phyloP scores from a whole-genome alignment of 1,140 invertebrate genomes.

The Geopemphigus sp. region DNA sequence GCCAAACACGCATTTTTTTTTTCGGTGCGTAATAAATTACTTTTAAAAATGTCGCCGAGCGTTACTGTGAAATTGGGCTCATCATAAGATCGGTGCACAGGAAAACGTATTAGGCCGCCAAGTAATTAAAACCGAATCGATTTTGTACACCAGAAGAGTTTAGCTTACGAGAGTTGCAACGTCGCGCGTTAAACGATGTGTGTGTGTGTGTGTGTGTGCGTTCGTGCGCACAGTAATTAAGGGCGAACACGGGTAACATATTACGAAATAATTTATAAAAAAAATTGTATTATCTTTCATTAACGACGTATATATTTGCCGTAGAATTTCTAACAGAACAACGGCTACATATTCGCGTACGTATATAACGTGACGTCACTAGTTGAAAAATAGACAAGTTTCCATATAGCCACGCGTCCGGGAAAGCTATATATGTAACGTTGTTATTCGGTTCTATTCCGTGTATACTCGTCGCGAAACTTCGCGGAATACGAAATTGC shows the following conservation, averaged over 20 bases:
- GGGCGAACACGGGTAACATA: no score
- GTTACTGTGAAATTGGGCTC: constrained; percentile 26
- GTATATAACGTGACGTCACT: neutral
- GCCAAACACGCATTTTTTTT: constrained; percentile 39
- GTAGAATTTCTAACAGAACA: neutral
- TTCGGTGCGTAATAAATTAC: constrained; percentile 35
- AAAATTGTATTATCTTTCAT: no score
- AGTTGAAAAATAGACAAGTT: constrained; percentile 19
- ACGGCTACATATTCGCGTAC: neutral
- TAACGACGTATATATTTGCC: no score
- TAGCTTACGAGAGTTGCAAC: neutral
- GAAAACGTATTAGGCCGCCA: neutral
- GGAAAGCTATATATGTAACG: neutral
- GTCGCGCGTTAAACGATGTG: no score
- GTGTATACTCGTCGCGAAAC: neutral
- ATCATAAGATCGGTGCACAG: neutral
- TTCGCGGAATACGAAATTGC: constrained; percentile 14
- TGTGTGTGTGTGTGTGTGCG: no score
- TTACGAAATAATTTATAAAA: no score
- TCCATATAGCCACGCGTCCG: neutral
- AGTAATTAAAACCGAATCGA: constrained; percentile 19
- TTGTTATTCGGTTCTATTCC: constrained; percentile 8
- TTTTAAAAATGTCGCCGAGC: constrained; percentile 31
- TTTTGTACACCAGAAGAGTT: neutral
- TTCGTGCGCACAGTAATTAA: no score